Conservation (phyloP, 2,888 invertebrate genomes). For the Cheilosia soror region DNA sequence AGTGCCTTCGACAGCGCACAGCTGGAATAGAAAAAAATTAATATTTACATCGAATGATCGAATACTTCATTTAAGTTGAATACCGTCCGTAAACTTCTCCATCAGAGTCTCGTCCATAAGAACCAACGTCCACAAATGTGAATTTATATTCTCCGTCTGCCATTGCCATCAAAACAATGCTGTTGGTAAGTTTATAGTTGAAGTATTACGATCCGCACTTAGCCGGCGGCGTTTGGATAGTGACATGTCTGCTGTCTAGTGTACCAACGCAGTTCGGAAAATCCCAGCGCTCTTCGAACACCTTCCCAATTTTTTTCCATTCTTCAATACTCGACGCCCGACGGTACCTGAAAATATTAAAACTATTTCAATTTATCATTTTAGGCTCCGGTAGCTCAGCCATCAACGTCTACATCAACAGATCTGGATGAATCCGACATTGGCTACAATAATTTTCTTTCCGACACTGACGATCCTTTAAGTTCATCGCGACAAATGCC, state of each 20-base stretch:
- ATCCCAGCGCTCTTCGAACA: background rate
- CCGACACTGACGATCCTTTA: too few relatives aligned
- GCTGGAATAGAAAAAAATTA: too few relatives aligned
- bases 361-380: background rate
- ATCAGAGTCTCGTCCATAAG: background rate
- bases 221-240: too few relatives aligned
- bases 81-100: background rate
- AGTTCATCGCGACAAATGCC: background rate
- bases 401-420: background rate
- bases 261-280: too few relatives aligned
- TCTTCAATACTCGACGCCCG: background rate
- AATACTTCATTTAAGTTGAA: background rate
- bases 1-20: too few relatives aligned
- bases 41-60: too few relatives aligned
- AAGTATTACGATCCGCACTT: too few relatives aligned
- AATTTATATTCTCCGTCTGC: background rate
- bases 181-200: too few relatives aligned
- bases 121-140: background rate
- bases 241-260: too few relatives aligned
- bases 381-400: too few relatives aligned
- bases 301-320: background rate
- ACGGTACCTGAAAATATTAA: background rate
- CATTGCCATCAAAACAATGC: too few relatives aligned
- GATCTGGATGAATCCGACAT: background rate
- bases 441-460: too few relatives aligned